phyloP scores from a whole-genome alignment of 2,888 invertebrate species.

The Loripinus fragilis region DNA sequence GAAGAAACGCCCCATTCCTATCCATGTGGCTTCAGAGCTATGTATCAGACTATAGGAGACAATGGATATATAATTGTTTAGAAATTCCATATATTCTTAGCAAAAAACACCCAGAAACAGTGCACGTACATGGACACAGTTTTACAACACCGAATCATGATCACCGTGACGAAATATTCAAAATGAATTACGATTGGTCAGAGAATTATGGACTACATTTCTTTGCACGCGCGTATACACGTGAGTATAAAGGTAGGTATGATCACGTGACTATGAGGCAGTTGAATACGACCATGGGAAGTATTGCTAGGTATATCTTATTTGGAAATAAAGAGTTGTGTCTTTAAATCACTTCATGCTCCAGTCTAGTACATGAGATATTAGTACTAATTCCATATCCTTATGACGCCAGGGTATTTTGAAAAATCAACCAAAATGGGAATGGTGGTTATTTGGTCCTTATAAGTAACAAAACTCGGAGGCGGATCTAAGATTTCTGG shows the following conservation, averaged over 20 bases:
- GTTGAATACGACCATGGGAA: not conserved
- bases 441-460: no score
- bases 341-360: not conserved
- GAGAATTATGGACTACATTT: not conserved
- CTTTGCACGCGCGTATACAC: not conserved
- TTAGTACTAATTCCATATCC: no score
- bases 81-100: not conserved
- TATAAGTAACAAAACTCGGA: no score
- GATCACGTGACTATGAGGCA: not conserved
- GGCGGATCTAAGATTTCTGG: no score
- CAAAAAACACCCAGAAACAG: not conserved
- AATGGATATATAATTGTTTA: not conserved
- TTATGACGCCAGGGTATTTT: no score
- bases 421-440: no score
- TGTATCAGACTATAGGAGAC: not conserved
- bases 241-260: not conserved
- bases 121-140: not conserved
- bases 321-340: not conserved
- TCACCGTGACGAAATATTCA: not conserved
- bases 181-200: not conserved
- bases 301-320: not conserved
- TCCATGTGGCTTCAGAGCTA: not conserved
- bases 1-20: not conserved
- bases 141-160: not conserved
- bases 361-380: no score